phyloP scores from a whole-genome alignment of 2,113 vertebrate genomes.

The Alligator sinensis region DNA sequence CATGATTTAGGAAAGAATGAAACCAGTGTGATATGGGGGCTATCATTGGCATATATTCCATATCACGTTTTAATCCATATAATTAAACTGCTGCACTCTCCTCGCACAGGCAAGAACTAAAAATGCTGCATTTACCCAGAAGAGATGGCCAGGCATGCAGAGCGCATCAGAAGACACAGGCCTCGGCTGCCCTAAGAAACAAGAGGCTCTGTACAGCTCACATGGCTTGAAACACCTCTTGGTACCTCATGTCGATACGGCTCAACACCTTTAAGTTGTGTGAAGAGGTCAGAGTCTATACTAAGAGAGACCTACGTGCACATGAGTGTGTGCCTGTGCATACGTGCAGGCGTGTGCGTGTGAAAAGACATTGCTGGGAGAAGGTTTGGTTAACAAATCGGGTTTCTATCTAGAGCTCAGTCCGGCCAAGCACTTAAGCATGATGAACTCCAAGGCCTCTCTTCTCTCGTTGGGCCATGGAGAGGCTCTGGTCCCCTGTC shows the following conservation, averaged over 20 bases:
- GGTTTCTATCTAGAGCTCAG: neutral
- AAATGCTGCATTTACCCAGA: neutral
- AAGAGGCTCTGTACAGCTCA: neutral
- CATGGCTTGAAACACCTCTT: constrained; percentile 48
- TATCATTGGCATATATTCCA: neutral
- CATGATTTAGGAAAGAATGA: neutral
- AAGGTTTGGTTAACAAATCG: neutral
- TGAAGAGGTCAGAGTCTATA: neutral
- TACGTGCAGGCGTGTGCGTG: accelerated
- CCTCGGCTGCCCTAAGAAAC: neutral
- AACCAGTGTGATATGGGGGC: neutral
- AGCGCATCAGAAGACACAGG: neutral
- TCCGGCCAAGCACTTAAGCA: neutral
- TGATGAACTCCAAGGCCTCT: neutral
- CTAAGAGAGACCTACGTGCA: neutral
- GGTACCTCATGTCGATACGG: constrained; percentile 51
- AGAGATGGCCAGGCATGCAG: neutral
- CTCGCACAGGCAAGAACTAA: neutral
- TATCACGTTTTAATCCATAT: neutral
- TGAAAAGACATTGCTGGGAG: neutral
- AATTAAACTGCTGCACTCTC: neutral
- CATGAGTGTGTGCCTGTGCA: accelerated
- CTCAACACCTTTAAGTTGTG: constrained; percentile 45
- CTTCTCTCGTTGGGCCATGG: neutral
- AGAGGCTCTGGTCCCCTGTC: neutral